phyloP scores from a whole-genome alignment of 2,113 vertebrate species.

The Lampris megalopsis region DNA sequence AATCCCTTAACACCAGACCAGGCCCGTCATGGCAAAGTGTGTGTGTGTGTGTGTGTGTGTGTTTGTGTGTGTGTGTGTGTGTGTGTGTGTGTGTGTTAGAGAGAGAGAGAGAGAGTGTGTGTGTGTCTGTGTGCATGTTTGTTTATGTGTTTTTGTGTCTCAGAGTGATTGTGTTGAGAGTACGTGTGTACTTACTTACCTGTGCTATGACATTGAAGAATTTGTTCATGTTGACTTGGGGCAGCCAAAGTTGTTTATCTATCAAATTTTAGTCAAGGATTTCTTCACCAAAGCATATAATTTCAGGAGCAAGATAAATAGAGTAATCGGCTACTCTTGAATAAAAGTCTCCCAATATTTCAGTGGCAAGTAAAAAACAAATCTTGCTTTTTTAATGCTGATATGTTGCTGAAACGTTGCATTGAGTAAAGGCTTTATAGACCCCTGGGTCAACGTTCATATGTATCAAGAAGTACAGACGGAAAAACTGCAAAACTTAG shows the following conservation, averaged over 20 bases:
- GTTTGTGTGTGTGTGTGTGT: slow-evolving; percentile 1
- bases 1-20: slow-evolving; percentile 33
- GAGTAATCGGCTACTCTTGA: too few species aligned
- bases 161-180: too few species aligned
- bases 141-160: background rate
- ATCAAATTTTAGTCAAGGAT: too few species aligned
- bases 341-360: too few species aligned
- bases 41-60: background rate
- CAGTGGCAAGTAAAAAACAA: too few species aligned
- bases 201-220: background rate
- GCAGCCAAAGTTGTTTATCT: too few species aligned
- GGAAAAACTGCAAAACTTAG: too few species aligned
- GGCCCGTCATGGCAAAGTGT: slow-evolving; percentile 6
- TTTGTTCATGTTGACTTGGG: background rate
- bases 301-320: too few species aligned
- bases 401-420: background rate
- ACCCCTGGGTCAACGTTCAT: background rate
- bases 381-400: too few species aligned
- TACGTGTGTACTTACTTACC: background rate
- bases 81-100: slow-evolving; percentile 4
- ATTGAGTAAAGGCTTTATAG: background rate
- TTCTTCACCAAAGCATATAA: too few species aligned
- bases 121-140: background rate
- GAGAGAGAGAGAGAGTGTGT: background rate
- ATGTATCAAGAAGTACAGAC: too few species aligned